These are phyloP conservation scores for Pyrocephalus nanus DNA, from an alignment of 2,797 vertebrate species.

Conservation along the genomic window DNA sequence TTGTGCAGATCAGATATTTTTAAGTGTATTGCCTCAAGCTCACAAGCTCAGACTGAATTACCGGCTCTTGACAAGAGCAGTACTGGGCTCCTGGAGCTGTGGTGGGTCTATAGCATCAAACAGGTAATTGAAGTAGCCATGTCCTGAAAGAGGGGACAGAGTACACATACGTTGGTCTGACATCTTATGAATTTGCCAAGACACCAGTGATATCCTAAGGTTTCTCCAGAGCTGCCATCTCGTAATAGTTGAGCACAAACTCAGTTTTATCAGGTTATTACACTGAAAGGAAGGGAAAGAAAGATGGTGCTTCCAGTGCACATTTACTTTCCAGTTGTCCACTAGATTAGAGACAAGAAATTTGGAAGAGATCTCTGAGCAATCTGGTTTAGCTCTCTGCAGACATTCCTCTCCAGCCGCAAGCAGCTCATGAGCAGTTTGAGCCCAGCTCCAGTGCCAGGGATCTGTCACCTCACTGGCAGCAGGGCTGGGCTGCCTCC, in stretches of 20 bases:
- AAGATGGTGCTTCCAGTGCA: background rate
- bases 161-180: background rate
- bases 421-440: constrained; percentile 38
- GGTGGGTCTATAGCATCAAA: background rate
- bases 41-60: background rate
- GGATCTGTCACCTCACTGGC: constrained; percentile 62
- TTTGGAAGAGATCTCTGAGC: constrained; percentile 33
- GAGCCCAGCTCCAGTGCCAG: background rate
- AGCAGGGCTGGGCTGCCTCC: background rate
- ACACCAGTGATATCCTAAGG: background rate
- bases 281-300: background rate
- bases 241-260: background rate
- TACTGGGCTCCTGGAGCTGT: background rate
- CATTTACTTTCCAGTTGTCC: background rate
- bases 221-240: background rate
- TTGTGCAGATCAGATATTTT: background rate
- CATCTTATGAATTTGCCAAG: background rate
- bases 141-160: background rate
- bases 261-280: background rate
- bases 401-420: constrained; percentile 44
- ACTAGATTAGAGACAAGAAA: background rate
- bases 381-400: constrained; percentile 43
- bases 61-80: background rate
- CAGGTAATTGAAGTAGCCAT: background rate
- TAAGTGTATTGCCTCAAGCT: background rate